Evolutionary conservation across 2,797 vertebrate genomes (phyloP).

Genomic region (Acanthurus lineatus): DNA sequence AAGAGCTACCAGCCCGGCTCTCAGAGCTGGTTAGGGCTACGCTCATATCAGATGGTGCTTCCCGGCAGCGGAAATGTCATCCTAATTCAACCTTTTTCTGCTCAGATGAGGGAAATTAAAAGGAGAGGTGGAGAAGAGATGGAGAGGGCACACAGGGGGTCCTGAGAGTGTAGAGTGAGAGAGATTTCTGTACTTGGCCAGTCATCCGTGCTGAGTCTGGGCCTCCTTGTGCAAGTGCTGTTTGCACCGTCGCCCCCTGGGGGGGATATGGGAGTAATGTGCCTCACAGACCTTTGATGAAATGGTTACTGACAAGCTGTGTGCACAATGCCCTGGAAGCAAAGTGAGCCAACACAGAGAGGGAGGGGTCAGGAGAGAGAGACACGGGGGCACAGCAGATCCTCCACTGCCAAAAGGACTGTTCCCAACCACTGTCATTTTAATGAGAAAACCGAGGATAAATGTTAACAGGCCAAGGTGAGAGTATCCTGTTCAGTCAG

Average conservation of each 20-base stretch:
- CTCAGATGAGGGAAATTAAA: conserved; percentile 44
- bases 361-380: conserved; percentile 5
- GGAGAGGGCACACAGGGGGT: conserved; percentile 11
- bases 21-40: conserved; percentile 34
- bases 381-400: conserved; percentile 32
- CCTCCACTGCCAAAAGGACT: conserved; percentile 58
- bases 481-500: conserved; percentile 50
- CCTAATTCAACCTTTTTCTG: conserved; percentile 55
- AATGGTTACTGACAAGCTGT: conserved; percentile 77
- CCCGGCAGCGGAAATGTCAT: conserved; percentile 55
- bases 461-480: conserved; percentile 69
- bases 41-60: conserved; percentile 22
- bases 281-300: conserved; percentile 67
- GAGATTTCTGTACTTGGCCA: conserved; percentile 53
- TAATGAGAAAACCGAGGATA: conserved; percentile 60
- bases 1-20: conserved; percentile 35
- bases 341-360: conserved; percentile 49
- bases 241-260: conserved; percentile 59
- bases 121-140: conserved; percentile 49
- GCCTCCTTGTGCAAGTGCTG: conserved; percentile 50
- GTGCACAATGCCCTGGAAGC: conserved; percentile 68
- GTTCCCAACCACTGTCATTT: conserved; percentile 53
- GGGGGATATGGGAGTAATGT: conserved; percentile 55
- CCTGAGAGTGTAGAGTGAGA: conserved; percentile 30
- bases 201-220: conserved; percentile 45